Base-by-base conservation (phyloP, 2,888 invertebrate species). In the Drosophila differens region DNA sequence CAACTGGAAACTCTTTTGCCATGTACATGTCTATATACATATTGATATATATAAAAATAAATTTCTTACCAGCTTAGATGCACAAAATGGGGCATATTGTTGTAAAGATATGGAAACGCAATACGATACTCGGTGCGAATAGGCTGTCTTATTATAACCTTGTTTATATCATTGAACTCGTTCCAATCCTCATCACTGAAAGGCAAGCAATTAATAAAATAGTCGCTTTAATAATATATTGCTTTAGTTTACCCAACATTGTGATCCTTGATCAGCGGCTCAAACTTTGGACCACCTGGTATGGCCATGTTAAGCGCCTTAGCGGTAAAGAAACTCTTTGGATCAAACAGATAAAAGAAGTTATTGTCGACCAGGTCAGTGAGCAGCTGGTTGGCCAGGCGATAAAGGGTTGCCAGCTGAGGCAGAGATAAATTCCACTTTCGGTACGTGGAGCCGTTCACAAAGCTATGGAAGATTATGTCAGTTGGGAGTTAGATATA, bases 131-230 rank as follows among this genome's bases (percentile, higher is more conserved):
- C 99, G 0, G 99, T 99, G 77, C 99, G 95, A 82, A 99, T 98
- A 4, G 99, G 99, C 92, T 99, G 99, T 12, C 99, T 95, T 85
- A 99, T 99, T 79, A 99, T 99, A 89, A 99, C 99, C 94, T 99
- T 99, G 94, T 99, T 99, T 85, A 99, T 99, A 92, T 99, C 99
- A 94, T 99, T 99, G 92, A 99, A 99, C 94, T 99, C 99, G 94
- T 99, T 99, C 99, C 99, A 99, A 93, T 99, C 99, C 94, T 99
- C 99, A 94, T 99, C 99, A 2, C 98, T 97, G 88, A 28, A 94
- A 35, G 7, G 4, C 6, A 12, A 12, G 1, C 1, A 19, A 14
- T n/a, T 16, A 25, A 2, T 10, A 6, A 10, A 7, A 19, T n/a
- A 28, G 5, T 14, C 6, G 3, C n/a, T 7, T 30, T n/a, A 33